Base-by-base conservation (phyloP, 2,888 invertebrate genomes). In the Sinohyriopsis cumingii region DNA sequence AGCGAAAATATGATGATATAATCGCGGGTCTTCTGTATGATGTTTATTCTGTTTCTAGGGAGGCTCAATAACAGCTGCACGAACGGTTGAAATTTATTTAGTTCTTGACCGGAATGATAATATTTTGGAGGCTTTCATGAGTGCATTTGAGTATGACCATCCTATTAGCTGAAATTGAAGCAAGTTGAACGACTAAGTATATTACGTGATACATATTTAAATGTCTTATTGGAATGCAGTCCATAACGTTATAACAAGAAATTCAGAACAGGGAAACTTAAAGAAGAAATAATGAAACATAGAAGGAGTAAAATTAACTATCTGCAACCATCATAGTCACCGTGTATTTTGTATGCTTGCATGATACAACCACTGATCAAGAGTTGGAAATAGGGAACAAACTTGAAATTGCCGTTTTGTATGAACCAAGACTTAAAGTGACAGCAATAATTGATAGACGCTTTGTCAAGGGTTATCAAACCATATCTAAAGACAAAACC, bases 211-310 rank as follows among this genome's bases (percentile, higher is more conserved):
- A 45, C 60, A 24, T 68, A 68, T 55, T 22, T 71, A 18, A 18
- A 1, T 20, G 69, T 56, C 24, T 18, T 70, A 22, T n/a, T 61
- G 25, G 65, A 71, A 55, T 62, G 73, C 19, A 55, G 54, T 59
- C 68, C 72, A 25, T 1, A n/a, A 7, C 45, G 54, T 18, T 74
- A 76, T 56, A 76, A 76, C 59, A 60, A 63, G 61, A 68, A 56
- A 20, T 72, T 76, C 64, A 78, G 73, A 71, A 74, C 76, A n/a
- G 61, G 65, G 12, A 72, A 74, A 67, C 59, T 78, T 0, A 69
- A 78, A 66, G 62, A 70, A 33, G 66, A 69, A 60, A 22, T 71
- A 20, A 24, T 55, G 4, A 69, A 67, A 55, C 55, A 69, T 59
- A 76, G 75, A 62, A 24, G 25, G 3, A 45, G 55, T 15, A 67